These are phyloP conservation scores for Rhinopithecus roxellana DNA, from an alignment of 2,113 vertebrate species.

Conservation along the genomic window DNA sequence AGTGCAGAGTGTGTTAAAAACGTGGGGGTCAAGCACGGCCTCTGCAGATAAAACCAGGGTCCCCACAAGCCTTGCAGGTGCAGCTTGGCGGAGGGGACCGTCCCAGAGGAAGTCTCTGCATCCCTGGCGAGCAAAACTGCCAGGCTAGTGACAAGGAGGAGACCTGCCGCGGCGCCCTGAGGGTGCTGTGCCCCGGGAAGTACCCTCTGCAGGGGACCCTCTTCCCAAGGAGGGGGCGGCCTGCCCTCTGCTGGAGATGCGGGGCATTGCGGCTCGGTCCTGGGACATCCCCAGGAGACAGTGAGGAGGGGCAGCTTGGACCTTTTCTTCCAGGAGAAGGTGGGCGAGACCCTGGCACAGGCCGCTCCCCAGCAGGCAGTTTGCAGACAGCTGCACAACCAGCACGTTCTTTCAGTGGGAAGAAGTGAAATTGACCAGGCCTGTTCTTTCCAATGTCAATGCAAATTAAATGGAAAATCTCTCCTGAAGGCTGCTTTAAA, in stretches of 20 bases:
- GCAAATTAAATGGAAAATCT: not conserved
- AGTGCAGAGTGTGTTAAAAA: not conserved
- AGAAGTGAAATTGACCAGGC: not conserved
- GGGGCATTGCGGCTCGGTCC: too few species aligned
- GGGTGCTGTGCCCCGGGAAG: too few species aligned
- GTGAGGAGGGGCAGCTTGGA: too few species aligned
- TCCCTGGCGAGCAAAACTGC: not conserved
- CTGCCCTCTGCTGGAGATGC: too few species aligned
- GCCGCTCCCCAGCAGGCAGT: too few species aligned
- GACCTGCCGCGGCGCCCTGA: not conserved
- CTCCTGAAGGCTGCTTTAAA: not conserved
- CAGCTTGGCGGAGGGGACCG: too few species aligned
- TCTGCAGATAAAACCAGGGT: not conserved
- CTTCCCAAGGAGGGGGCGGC: too few species aligned
- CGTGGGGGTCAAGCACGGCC: too few species aligned
- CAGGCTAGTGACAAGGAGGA: not conserved
- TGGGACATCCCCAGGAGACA: too few species aligned
- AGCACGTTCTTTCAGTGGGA: not conserved
- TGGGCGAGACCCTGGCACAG: too few species aligned
- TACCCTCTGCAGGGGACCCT: too few species aligned
- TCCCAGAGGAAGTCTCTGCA: not conserved
- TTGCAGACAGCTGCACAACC: not conserved
- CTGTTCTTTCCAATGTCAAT: not conserved
- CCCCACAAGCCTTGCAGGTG: not conserved
- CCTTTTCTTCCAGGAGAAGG: too few species aligned